Conservation (phyloP, 2,888 invertebrate genomes). For the Cyaniris semiargus region DNA sequence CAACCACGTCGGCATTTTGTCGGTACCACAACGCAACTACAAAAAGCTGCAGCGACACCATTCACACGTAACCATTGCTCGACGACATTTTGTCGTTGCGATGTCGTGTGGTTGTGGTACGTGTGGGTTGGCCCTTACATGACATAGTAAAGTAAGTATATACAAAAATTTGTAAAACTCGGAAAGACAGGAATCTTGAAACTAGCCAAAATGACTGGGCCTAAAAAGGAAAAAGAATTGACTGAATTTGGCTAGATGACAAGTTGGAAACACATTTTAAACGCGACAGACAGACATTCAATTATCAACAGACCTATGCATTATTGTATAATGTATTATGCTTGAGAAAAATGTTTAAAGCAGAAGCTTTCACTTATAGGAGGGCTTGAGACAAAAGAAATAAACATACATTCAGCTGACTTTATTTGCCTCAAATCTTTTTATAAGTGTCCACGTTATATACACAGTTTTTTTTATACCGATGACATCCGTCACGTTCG, state of each 20-base stretch:
- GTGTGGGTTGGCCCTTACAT: too few relatives aligned
- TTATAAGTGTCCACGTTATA: background rate
- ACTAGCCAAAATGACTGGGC: background rate
- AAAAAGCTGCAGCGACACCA: too few relatives aligned
- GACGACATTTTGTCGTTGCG: too few relatives aligned
- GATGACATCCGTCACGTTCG: background rate
- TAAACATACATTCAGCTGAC: background rate
- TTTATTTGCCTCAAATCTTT: background rate
- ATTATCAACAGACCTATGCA: too few relatives aligned
- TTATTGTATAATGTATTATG: too few relatives aligned
- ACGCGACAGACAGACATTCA: background rate
- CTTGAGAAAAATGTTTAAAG: too few relatives aligned
- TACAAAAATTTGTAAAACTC: background rate
- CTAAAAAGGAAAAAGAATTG: background rate
- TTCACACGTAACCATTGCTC: too few relatives aligned
- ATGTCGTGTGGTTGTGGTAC: too few relatives aligned
- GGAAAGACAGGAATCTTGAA: background rate
- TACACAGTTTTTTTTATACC: background rate
- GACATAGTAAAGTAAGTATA: background rate
- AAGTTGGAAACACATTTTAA: background rate
- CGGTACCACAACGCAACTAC: too few relatives aligned
- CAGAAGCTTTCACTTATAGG: too few relatives aligned
- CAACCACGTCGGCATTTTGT: too few relatives aligned
- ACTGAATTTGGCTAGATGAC: conserved; percentile 6
- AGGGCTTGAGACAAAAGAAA: background rate